A percentile compares a stretch with the other conserved stretches of the same genome.
These are phyloP conservation scores for Rafetus swinhoei DNA, from an alignment of 2,113 vertebrate genomes.

Conservation along the genomic window DNA sequence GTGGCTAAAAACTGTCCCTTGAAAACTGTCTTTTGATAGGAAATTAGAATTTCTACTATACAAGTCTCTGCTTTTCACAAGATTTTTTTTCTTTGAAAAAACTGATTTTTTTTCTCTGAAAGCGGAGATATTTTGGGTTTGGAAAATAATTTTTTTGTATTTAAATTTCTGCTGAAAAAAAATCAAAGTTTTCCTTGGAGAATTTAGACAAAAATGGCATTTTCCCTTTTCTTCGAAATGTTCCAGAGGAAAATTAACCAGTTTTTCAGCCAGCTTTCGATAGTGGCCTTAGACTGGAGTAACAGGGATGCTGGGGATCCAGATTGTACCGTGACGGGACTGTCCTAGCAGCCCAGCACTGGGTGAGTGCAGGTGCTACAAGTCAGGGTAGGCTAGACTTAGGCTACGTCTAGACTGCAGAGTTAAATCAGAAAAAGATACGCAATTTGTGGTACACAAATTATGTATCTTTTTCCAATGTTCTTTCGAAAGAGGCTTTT, in stretches of 20 bases:
- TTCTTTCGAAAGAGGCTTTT: no score
- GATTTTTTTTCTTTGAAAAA: not conserved
- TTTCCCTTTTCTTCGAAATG: not conserved
- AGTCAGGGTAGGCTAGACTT: not conserved
- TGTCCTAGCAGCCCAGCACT: not conserved
- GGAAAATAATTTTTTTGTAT: not conserved
- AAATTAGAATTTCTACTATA: not conserved
- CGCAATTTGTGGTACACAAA: no score
- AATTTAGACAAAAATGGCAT: not conserved
- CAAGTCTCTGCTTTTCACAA: not conserved
- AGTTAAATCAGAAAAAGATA: no score
- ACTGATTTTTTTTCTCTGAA: not conserved
- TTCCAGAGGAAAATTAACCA: not conserved
- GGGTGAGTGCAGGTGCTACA: not conserved
- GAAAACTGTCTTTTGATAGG: not conserved
- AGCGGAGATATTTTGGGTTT: not conserved
- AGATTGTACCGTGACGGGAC: not conserved
- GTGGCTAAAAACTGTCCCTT: not conserved
- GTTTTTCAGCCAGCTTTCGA: not conserved
- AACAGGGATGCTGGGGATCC: not conserved
- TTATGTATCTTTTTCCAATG: no score
- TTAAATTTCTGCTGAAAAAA: not conserved
- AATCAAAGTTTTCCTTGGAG: not conserved
- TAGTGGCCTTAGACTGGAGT: not conserved
- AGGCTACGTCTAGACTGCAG: no score